Base-by-base conservation (phyloP, 2,888 invertebrate species). In the Aradus depressus region DNA sequence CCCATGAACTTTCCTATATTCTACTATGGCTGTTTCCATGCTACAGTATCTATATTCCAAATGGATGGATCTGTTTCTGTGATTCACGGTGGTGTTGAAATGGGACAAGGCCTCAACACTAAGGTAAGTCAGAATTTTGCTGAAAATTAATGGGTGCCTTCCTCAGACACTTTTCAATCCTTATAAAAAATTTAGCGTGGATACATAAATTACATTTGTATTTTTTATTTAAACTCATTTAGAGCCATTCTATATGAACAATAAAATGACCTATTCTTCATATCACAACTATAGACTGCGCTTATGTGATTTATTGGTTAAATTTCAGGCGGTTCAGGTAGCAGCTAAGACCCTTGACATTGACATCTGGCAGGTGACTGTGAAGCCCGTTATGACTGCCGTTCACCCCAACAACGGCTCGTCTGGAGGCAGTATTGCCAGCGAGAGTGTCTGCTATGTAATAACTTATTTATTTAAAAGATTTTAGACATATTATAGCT, bases 41-140 rank as follows among this genome's bases (percentile, higher is more conserved):
- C 78, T 0, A 69, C 76, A 10, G 70, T 86, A 12, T 72, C 79
- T 1, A 75, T 89, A 50, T 84, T 78, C 62, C 79, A 79, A 21
- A 73, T 74, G 2, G 83, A 85, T 64, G 85, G 79, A 1, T 75
- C 79, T 1, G 81, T 90, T 1, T 72, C 78, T 1, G 68, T 89
- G 5, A 68, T 75, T 2, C 84, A 85, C 59, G 81, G 80, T 8
- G 84, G 82, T 2, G 70, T 81, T 23, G 84, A 85, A 70, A 76
- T 81, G 62, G 90, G 90, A 0, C 89, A 90, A 70, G 89, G 88
- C 5, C 73, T 85, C 37, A 81, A 86, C 59, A 86, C 86, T 0
- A 87, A 86, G 72, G 74, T 73, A 62, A 48, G n/a, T n/a, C n/a
- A n/a, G n/a, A n/a, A n/a, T n/a, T n/a, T n/a, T n/a, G n/a, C n/a